phyloP scores from a whole-genome alignment of 35 echinoderm and acorn worm species.

The Apostichopus californicus region DNA sequence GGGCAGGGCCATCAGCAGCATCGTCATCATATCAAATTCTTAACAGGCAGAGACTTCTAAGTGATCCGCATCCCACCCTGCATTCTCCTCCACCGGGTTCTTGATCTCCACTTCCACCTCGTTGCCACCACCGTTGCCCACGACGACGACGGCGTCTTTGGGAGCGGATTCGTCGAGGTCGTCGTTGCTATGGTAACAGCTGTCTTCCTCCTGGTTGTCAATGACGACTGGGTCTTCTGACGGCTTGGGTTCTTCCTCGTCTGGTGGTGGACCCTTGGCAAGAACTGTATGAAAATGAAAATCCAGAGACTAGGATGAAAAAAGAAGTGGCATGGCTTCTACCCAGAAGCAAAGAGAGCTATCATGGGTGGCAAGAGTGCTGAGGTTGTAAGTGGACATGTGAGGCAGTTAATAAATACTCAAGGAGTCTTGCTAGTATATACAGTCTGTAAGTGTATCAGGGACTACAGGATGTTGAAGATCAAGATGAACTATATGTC shows the following conservation, averaged over 20 bases:
- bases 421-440: no score
- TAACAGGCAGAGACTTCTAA: slow-evolving; percentile 88
- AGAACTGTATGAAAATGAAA: slow-evolving; percentile 3
- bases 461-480: no score
- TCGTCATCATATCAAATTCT: background rate
- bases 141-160: slow-evolving; percentile 29
- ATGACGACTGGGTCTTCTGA: slow-evolving; percentile 47
- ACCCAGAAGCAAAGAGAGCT: no score
- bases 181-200: slow-evolving; percentile 99
- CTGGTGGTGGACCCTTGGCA: slow-evolving; percentile 35
- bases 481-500: no score
- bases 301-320: background rate
- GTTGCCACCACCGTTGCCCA: background rate
- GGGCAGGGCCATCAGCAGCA: background rate
- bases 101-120: slow-evolving; percentile 51
- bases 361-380: no score
- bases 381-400: no score
- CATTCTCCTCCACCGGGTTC: slow-evolving; percentile 39
- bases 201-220: slow-evolving; percentile 96
- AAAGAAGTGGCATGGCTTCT: no score
- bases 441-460: no score
- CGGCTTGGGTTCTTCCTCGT: slow-evolving; percentile 24
- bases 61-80: slow-evolving; percentile 84
- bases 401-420: no score
- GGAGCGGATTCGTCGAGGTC: slow-evolving; percentile 85